Base-by-base conservation (phyloP, 2,888 invertebrate genomes). In the Nudaria mundana region DNA sequence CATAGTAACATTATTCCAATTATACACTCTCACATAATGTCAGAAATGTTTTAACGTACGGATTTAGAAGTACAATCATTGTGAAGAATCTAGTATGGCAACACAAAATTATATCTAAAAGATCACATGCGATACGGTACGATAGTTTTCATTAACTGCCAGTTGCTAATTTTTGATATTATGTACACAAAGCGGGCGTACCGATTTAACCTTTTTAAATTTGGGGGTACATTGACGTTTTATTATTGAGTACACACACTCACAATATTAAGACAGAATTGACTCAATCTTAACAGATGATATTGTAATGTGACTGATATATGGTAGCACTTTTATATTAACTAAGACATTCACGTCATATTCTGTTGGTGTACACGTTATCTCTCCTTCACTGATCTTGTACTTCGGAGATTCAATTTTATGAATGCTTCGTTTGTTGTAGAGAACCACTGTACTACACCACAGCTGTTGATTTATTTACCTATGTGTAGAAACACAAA, bases 161-260 rank as follows among this genome's bases (percentile, higher is more conserved):
- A 45, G 52, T 56, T 52, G 52, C 59, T 56, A 56, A 63, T 60
- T 56, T n/a, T 50, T 42, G 52, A 63, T 53, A 56, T 49, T n/a
- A n/a, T n/a, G n/a, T n/a, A 54, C 52, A 56, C 58, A 52, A 61
- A 61, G 15, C 52, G 39, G 36, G 51, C 45, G 48, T 44, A 13
- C 18, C 12, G 7, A 49, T 60, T 54, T 59, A 53, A 13, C 18
- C 12, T 8, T 48, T 60, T 54, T 59, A 53, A 57, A 51, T 46
- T 42, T 28, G 20, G 20, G 8, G 20, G 15, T 16, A 32, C 23
- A n/a, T 32, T 31, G 30, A 30, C 15, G 23, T 37, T 23, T 23
- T 36, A 22, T 36, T 15, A 29, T 29, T 29, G 30, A 29, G 23
- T 22, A 12, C 11, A 11, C 11, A 29, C 16, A 24, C 23, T 10